Conservation (phyloP, 2,113 vertebrate species). For the Zosterops pallidus region DNA sequence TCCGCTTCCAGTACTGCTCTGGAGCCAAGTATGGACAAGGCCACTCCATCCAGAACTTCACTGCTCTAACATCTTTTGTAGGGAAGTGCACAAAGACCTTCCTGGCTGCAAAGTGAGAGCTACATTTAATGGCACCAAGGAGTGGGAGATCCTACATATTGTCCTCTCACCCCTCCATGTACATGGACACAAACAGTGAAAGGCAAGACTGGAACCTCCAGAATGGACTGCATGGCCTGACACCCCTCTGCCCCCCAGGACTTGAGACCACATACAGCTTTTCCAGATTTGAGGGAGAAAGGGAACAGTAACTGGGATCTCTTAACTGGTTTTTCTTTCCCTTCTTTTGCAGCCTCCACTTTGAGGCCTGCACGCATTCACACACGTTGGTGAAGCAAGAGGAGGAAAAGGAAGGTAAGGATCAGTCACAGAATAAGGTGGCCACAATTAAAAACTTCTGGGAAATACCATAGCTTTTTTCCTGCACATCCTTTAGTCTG, state of each 20-base stretch:
- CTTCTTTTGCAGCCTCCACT: background rate
- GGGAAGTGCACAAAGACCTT: background rate
- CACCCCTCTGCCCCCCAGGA: background rate
- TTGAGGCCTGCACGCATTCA: background rate
- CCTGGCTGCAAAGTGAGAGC: background rate
- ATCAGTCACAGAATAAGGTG: fast-evolving
- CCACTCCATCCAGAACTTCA: background rate
- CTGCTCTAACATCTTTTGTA: background rate
- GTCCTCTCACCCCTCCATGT: background rate
- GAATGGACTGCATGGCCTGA: background rate
- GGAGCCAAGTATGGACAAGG: background rate
- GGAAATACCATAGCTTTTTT: background rate
- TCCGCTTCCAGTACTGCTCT: background rate
- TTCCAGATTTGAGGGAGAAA: background rate
- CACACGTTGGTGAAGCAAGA: background rate
- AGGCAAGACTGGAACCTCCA: background rate
- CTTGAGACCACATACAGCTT: background rate
- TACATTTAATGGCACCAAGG: background rate
- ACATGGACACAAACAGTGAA: fast-evolving
- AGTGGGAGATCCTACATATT: fast-evolving
- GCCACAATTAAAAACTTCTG: background rate
- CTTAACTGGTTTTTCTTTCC: background rate
- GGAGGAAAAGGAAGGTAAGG: background rate
- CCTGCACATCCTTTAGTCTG: background rate
- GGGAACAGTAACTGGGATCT: background rate